Conservation (phyloP, 2,888 invertebrate species). For the Amiota communis region DNA sequence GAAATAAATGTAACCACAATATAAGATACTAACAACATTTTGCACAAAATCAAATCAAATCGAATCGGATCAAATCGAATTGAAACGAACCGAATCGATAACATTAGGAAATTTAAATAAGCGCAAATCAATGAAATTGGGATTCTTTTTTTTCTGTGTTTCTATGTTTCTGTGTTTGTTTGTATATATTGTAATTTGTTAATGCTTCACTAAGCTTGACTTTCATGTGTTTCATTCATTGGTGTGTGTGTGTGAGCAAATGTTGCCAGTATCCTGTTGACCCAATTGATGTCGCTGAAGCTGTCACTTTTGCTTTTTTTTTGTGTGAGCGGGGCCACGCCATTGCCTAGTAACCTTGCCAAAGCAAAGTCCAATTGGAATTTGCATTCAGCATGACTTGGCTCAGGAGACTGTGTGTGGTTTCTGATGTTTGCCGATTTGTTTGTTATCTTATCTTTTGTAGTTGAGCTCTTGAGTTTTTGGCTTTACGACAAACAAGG, state of each 20-base stretch:
- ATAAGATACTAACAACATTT: slow-evolving; percentile 2
- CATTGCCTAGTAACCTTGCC: too few relatives aligned
- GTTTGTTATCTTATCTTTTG: slow-evolving; percentile 14
- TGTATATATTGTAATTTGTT: slow-evolving; percentile 36
- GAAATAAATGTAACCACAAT: too few relatives aligned
- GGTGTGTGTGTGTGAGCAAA: slow-evolving; percentile 29
- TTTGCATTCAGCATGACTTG: slow-evolving; percentile 5
- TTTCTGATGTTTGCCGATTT: not conserved
- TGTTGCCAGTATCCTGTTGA: slow-evolving; percentile 33
- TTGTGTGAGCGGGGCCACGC: too few relatives aligned
- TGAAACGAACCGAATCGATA: not conserved
- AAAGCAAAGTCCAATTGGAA: slow-evolving; percentile 3
- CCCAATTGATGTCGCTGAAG: not conserved
- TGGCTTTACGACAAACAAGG: not conserved
- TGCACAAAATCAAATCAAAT: slow-evolving; percentile 17
- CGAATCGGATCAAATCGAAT: not conserved
- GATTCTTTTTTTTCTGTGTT: slow-evolving; percentile 36
- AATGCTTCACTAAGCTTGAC: slow-evolving; percentile 54
- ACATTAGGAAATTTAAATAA: slow-evolving; percentile 46
- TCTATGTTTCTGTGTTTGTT: too few relatives aligned
- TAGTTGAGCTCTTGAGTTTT: slow-evolving; percentile 5
- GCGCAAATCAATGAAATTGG: slow-evolving; percentile 34
- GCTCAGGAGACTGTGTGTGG: not conserved
- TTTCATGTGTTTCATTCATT: slow-evolving; percentile 42
- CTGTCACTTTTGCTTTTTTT: too few relatives aligned